Conservation (phyloP, 2,797 vertebrate species). For the Sphenopsis melanotis region DNA sequence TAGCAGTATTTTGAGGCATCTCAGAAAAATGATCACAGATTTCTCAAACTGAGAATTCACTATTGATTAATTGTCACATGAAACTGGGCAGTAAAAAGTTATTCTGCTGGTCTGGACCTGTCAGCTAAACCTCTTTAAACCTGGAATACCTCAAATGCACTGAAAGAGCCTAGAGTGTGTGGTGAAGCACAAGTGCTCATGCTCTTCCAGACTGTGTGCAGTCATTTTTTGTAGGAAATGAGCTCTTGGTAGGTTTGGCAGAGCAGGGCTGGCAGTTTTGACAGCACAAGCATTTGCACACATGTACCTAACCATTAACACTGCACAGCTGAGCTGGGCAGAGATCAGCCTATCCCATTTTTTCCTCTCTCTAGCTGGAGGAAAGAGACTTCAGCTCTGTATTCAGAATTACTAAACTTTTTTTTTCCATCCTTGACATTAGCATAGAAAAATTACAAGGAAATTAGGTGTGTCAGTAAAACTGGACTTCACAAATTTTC, state of each 20-base stretch:
- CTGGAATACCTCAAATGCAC: not conserved
- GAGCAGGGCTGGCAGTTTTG: not conserved
- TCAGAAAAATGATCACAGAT: not conserved
- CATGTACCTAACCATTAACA: not conserved
- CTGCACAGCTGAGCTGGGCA: not conserved
- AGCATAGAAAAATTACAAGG: not conserved
- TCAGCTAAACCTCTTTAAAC: not conserved
- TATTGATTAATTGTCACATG: not conserved
- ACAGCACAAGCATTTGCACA: not conserved
- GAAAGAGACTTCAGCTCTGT: not conserved
- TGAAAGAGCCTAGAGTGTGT: not conserved
- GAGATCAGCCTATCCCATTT: not conserved
- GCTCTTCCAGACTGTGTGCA: not conserved
- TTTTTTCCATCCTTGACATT: not conserved
- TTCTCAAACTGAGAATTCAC: not conserved
- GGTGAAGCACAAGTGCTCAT: not conserved
- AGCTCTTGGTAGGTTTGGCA: not conserved
- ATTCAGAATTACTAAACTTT: not conserved
- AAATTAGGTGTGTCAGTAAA: not conserved
- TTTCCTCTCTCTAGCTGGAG: not conserved
- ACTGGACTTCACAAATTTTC: not conserved
- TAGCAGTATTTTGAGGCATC: not conserved
- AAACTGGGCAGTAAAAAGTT: not conserved
- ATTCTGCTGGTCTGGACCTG: not conserved
- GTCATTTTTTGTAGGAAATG: not conserved